A percentile compares a stretch with the other conserved stretches of the same genome.
Conservation (phyloP, 2,113 vertebrate genomes). For the Trichomycterus rosablanca region DNA sequence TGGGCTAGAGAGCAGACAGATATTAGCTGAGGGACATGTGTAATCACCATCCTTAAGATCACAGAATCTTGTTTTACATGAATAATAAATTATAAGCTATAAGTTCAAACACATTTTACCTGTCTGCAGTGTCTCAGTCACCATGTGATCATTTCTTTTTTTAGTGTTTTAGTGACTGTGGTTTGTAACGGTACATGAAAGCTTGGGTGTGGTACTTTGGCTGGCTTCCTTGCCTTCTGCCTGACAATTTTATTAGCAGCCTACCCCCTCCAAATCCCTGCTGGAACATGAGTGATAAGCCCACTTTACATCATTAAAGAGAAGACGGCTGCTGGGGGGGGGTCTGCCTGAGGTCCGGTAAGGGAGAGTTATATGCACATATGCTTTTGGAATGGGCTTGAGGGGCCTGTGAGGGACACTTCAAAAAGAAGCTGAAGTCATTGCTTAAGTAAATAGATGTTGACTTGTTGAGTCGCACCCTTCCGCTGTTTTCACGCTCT, state of each 20-base stretch:
- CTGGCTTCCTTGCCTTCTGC: slow-evolving; percentile 29
- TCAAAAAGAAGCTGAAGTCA: slow-evolving; percentile 52
- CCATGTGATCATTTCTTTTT: slow-evolving; percentile 6
- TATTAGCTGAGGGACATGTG: no score
- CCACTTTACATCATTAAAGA: background rate
- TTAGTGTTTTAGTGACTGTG: background rate
- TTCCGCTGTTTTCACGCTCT: slow-evolving; percentile 29
- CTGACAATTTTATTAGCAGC: slow-evolving; percentile 11
- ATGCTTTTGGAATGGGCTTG: slow-evolving; percentile 51
- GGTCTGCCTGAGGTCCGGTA: slow-evolving; percentile 41
- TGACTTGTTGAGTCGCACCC: slow-evolving; percentile 39
- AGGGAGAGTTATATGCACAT: slow-evolving; percentile 50
- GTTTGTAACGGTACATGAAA: slow-evolving; percentile 23
- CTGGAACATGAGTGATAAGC: background rate
- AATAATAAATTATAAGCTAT: no score
- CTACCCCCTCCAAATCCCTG: background rate
- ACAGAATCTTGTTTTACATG: no score
- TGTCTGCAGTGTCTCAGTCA: no score
- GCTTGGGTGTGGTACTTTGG: slow-evolving; percentile 19
- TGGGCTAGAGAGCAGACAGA: no score
- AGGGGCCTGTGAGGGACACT: slow-evolving; percentile 6
- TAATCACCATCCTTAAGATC: no score
- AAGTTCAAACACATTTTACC: no score
- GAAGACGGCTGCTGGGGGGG: slow-evolving; percentile 40
- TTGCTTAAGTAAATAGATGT: slow-evolving; percentile 35